Base-by-base conservation (phyloP, 2,888 invertebrate genomes). In the Hymenopus coronatus region DNA sequence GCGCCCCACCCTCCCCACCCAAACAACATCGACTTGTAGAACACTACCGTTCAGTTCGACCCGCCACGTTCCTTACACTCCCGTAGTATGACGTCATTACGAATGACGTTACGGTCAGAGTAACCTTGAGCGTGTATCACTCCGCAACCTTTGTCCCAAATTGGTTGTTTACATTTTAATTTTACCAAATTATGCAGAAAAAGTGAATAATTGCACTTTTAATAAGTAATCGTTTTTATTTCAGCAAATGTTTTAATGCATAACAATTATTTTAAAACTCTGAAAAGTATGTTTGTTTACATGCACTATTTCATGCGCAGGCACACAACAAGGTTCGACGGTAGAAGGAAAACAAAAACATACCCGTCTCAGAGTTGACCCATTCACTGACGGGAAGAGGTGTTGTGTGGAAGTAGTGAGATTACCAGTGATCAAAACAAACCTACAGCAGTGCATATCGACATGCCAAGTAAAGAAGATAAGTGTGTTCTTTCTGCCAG, bases 341-440 rank as follows among this genome's bases (percentile, higher is more conserved):
- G 89, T 86, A 87, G 90, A 91, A 91, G 90, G 90, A 91, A 91
- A 91, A 91, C 91, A 91, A 91, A 91, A 91, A 91, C 91, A 91
- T 84, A 91, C 89, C 84, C 90, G 90, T 88, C 91, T 90, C 90
- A 87, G 89, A 91, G 90, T 89, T 90, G 91, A 91, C 91, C 90
- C 91, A 91, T 91, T 91, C 91, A 91, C 89, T 90, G 87, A 90
- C 83, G 90, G 54, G 25, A 90, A 89, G 30, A 85, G 89, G 84
- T 28, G 85, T 33, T 12, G 70, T 81, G 86, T 7, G 30, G 33
- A 40, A 84, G 90, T 88, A 30, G 85, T 81, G 82, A 28, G n/a
- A n/a, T 54, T 54, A n/a, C 28, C 15, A 54, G 54, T 70, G 46
- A 88, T 54, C 54, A 20, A 70, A 70, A 70, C 54, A 70, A 70